Evolutionary conservation across 2,113 vertebrate genomes (phyloP), one percentile per base, ranked within the genome.

Genomic region (Toxotes jaculatrix): DNA sequence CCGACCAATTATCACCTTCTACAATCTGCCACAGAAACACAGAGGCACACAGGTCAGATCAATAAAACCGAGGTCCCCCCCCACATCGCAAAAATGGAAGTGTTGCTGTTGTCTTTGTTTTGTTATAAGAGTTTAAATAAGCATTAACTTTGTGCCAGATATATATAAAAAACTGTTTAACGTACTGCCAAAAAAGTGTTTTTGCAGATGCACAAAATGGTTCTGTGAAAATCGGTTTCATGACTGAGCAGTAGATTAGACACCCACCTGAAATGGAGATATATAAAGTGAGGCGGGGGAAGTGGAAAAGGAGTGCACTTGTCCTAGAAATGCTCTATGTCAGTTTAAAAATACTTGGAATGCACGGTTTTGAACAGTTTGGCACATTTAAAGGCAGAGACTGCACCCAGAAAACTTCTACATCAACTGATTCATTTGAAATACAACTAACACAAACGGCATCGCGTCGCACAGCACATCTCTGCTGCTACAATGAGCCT

Each of bases 321-420:
- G 84, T 90, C 86, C 92, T 87, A 88, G 88, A 93, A 92, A 90
- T 91, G 78, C 79, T 82, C 85, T 3, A 71, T 79, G 80, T 84
- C 68, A 40, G 86, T 85, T 89, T 90, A 89, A 92, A 92, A 89
- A 91, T 92, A 89, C 88, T 80, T 86, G 65, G 53, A 82, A 87
- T 81, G 40, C 76, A 77, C 75, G 73, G 80, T 76, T 88, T 68
- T 68, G 77, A 83, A 88, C 40, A 40, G n/a, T 74, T 80, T 79
- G 85, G 80, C 82, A 88, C 77, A 87, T 89, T 88, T 86, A 79
- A 49, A 32, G 59, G 74, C 49, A 77, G 60, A 65, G 21, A 45
- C 72, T 67, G 69, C 65, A 72, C 47, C 71, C 8, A 51, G 47
- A 82, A 73, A 66, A 51, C 1, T 21, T 65, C 8, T 40, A 36